Conservation (phyloP, 2,113 vertebrate species). For the Perca flavescens region DNA sequence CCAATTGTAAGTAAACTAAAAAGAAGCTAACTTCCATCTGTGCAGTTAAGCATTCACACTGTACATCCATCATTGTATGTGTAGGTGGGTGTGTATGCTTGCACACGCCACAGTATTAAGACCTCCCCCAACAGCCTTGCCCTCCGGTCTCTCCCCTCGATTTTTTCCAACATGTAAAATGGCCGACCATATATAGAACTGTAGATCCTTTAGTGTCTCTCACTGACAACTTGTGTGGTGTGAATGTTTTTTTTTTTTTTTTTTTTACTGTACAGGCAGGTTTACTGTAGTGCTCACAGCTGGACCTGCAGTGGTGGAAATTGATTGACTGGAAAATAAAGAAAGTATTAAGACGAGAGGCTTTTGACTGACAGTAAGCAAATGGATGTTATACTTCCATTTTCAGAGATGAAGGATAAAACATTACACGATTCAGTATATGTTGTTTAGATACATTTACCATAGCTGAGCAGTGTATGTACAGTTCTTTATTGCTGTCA, state of each 20-base stretch:
- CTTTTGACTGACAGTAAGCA: not conserved
- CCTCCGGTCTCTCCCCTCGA: constrained; percentile 16
- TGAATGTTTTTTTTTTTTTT: not conserved
- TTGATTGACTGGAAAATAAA: not conserved
- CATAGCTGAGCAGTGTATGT: not conserved
- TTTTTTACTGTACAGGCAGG: not conserved
- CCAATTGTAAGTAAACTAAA: not conserved
- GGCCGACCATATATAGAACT: constrained; percentile 46
- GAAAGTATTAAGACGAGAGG: not conserved
- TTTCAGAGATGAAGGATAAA: not conserved
- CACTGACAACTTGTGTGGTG: not conserved
- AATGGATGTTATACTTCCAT: not conserved
- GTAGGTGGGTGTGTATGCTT: constrained; percentile 3
- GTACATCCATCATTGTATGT: constrained; percentile 5
- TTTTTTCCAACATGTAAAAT: constrained; percentile 61
- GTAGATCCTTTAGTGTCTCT: constrained; percentile 28
- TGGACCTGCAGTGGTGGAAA: not conserved
- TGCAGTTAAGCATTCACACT: not conserved
- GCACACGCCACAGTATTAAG: constrained; percentile 38
- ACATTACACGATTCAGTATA: not conserved
- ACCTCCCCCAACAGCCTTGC: constrained; percentile 35
- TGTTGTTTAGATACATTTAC: not conserved
- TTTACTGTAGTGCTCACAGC: not conserved
- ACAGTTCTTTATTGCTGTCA: not conserved
- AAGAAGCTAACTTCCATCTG: constrained; percentile 1